Base-by-base conservation (phyloP, 2,888 invertebrate genomes). In the Laspeyria flexula region DNA sequence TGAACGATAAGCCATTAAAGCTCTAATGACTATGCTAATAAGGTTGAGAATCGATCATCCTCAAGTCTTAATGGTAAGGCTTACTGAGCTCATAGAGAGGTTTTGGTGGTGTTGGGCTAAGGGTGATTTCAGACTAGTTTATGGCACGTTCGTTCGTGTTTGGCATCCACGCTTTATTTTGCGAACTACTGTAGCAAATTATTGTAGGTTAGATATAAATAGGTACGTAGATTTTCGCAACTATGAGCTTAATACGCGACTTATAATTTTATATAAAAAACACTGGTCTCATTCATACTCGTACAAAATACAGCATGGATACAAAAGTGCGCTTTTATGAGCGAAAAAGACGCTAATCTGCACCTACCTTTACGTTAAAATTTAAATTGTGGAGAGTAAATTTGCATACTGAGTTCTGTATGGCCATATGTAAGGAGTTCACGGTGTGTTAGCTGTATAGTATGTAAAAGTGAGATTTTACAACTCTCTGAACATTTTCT, bases 11-110 rank as follows among this genome's bases (percentile, higher is more conserved):
- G 59, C 71, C 71, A 74, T 73, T 75, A 70, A 59, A 51, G 45
- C 53, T 63, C 53, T 71, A 75, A 69, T 64, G 43, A n/a, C 40
- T 54, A 54, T 67, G 66, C 50, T 56, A 63, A 73, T 71, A 79
- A 63, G 55, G 73, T 65, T 57, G 37, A 56, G 59, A 74, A 73
- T 77, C 63, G 71, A 75, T 74, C 64, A 65, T 63, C 52, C 5
- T 49, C 64, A 60, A 60, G 62, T 29, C 11, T 11, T 29, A 11
- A 29, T 29, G 29, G 29, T 27, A 1, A 11, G 11, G 11, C n/a
- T 11, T 1, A 11, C 7, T 29, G 11, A 29, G 1, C 11, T 29
- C 29, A 29, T 29, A 3, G 3, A 11, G 5, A 2, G 29, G 29
- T 29, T 29, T 29, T 7, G 29, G 11, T 11, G 6, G 11, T 11